A percentile compares a stretch with the other conserved stretches of the same genome.
Conservation (phyloP, 2,888 invertebrate genomes). For the Spilosoma lubricipeda region DNA sequence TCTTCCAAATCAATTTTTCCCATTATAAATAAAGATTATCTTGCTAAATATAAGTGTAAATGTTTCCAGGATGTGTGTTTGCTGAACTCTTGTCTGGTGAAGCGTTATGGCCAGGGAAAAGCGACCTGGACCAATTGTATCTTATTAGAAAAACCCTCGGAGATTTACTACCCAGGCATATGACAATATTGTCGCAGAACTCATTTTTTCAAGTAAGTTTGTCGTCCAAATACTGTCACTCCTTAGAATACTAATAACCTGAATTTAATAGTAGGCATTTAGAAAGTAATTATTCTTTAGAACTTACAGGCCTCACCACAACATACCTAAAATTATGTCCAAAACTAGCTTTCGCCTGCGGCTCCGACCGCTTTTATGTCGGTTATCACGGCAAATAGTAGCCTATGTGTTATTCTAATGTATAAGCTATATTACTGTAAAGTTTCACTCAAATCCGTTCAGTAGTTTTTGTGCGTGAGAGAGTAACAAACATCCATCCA, state of each 20-base stretch:
- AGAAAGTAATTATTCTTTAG: too few relatives aligned
- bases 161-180: constrained; percentile 96
- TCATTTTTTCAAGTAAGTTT: constrained; percentile 90
- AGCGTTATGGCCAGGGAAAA: constrained; percentile 99
- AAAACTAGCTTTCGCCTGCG: too few relatives aligned
- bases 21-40: not conserved
- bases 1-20: not conserved
- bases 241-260: not conserved
- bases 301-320: too few relatives aligned
- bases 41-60: not conserved
- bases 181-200: constrained; percentile 98
- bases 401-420: too few relatives aligned
- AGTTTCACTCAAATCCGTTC: too few relatives aligned
- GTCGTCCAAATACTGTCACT: not conserved
- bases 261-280: too few relatives aligned
- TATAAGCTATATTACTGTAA: too few relatives aligned
- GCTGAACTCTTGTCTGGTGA: constrained; percentile 96
- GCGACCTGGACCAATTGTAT: constrained; percentile 99
- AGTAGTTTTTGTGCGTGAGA: too few relatives aligned
- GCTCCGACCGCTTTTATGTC: too few relatives aligned
- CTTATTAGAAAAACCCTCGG: constrained; percentile 97
- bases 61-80: constrained; percentile 91
- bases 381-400: too few relatives aligned
- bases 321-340: too few relatives aligned
- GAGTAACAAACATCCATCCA: too few relatives aligned